Base-by-base conservation (phyloP, 1,140 invertebrate genomes). In the Drosophila sproati region DNA sequence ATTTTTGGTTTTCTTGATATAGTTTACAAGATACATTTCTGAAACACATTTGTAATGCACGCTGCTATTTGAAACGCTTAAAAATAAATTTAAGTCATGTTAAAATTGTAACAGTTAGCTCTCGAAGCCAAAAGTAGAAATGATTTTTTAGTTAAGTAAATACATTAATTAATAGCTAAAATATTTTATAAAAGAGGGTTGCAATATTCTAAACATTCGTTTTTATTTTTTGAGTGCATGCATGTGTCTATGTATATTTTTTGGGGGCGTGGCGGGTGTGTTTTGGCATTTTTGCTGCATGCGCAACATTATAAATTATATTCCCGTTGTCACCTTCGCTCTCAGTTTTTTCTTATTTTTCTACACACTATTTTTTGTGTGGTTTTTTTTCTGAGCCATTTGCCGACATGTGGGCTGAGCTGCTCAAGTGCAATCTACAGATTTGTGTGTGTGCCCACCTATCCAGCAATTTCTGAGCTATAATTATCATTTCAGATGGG, bases 281-380 rank as follows among this genome's bases (percentile, higher is more conserved):
- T 72, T 82, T 83, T 87, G 83, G 68, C 82, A 87, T 87, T 87
- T 86, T 86, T 86, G 72, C 62, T 50, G 72, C 64, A 87, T 88
- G 83, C 67, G 80, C 83, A 80, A 82, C 66, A 87, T 82, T 88
- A 80, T 82, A 74, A 80, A 77, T 88, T 80, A 88, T 77, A 83
- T 89, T 89, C 83, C 85, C 83, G 80, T 82, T 88, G 85, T 86
- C 83, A 83, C 68, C 82, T 77, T 83, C 75, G 76, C 70, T 77
- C 68, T 56, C 45, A 56, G 20, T 20, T 20, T 76, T 83, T 76
- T 79, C 69, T 80, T 64, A 63, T 63, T 62, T 63, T 62, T 59
- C 54, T 48, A 82, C 32, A 68, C 51, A 32, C 20, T 48, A n/a
- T 63, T 45, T 54, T 43, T 50, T 31, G 29, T 3, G 8, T 35